A percentile compares a stretch with the other conserved stretches of the same genome.
Evolutionary conservation across 2,113 vertebrate species (phyloP).

Genomic region (Genyomyrus donnyi): DNA sequence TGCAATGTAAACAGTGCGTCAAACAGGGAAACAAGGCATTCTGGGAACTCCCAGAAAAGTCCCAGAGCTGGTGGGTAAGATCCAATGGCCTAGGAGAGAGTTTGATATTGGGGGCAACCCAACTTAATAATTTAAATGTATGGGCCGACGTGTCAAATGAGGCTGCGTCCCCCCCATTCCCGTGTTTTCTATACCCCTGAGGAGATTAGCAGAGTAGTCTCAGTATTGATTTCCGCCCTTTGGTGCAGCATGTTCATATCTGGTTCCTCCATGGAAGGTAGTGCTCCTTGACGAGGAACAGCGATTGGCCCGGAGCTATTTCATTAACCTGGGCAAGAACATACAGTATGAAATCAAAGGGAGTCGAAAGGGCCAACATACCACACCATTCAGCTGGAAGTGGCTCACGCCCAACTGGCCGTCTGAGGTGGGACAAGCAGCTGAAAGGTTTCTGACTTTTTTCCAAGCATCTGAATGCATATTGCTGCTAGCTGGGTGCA

Average conservation of each 20-base stretch:
- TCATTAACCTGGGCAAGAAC: not conserved
- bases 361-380: not conserved
- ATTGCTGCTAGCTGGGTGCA: constrained; percentile 39
- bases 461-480: constrained; percentile 15
- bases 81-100: not conserved
- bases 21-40: not conserved
- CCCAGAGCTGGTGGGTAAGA: not conserved
- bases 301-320: not conserved
- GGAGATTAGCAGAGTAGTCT: not conserved
- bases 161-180: no score
- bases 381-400: not conserved
- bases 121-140: not conserved
- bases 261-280: not conserved
- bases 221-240: not conserved
- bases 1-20: not conserved
- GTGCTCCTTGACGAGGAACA: not conserved
- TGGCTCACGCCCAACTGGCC: not conserved
- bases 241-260: not conserved
- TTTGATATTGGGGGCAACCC: not conserved
- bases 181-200: no score
- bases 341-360: not conserved
- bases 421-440: constrained; percentile 36
- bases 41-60: not conserved
- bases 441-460: constrained; percentile 40
- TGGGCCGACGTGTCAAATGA: not conserved